Conservation (phyloP, 2,888 invertebrate genomes). For the Mantis religiosa region DNA sequence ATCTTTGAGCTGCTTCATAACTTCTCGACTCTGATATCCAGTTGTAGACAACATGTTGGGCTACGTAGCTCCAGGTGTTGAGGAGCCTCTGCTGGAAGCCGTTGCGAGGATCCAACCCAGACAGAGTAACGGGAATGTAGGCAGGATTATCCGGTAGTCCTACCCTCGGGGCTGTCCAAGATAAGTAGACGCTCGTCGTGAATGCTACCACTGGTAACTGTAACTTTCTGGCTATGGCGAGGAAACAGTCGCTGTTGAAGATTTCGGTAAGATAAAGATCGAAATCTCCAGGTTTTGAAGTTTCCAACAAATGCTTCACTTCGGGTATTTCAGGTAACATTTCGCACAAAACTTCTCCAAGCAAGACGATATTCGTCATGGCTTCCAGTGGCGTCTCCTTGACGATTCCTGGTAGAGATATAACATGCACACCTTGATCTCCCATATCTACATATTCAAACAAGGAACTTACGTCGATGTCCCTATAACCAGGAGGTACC, state of each 20-base stretch:
- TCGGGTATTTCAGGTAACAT: background rate
- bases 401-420: background rate
- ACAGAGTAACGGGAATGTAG: conserved; percentile 34
- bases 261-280: conserved; percentile 37
- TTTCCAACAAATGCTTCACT: background rate
- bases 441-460: background rate
- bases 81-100: conserved; percentile 35
- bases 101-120: conserved; percentile 35
- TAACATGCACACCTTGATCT: background rate
- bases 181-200: conserved; percentile 31
- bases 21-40: conserved; percentile 29
- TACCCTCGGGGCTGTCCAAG: conserved; percentile 28
- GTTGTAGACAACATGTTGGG: conserved; percentile 16
- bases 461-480: background rate
- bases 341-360: conserved; percentile 34
- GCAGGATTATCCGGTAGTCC: conserved; percentile 35
- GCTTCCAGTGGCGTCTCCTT: background rate
- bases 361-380: background rate
- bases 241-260: conserved; percentile 37
- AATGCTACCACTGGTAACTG: conserved; percentile 30
- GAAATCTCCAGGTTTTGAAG: conserved; percentile 6
- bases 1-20: conserved; percentile 48
- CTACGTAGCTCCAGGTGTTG: conserved; percentile 30
- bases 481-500: background rate
- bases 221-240: conserved; percentile 34